Conservation (phyloP, 1,140 invertebrate species). For the Metaphire vulgaris region DNA sequence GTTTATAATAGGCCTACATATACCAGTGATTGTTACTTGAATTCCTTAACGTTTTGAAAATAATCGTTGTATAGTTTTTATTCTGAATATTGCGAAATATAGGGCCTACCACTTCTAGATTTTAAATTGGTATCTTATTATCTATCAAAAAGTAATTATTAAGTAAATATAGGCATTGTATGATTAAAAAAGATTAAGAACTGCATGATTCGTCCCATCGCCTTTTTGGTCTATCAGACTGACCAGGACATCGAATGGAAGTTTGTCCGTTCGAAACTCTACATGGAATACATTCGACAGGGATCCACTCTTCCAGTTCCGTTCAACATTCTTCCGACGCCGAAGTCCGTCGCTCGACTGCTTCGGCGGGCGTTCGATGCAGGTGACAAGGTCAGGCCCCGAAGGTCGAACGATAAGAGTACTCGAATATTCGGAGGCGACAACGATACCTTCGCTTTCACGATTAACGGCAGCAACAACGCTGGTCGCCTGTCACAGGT, state of each 20-base stretch:
- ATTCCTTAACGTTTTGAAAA: too few species aligned
- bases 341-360: constrained; percentile 61
- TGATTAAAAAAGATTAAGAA: too few species aligned
- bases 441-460: not conserved
- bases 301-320: constrained; percentile 76
- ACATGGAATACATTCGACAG: constrained; percentile 87
- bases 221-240: constrained; percentile 59
- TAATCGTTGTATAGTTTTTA: too few species aligned
- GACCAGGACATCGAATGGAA: constrained; percentile 85
- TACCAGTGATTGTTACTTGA: too few species aligned
- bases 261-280: constrained; percentile 78
- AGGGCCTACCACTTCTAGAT: too few species aligned
- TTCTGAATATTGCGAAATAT: too few species aligned
- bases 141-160: too few species aligned
- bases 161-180: too few species aligned
- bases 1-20: too few species aligned
- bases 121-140: too few species aligned
- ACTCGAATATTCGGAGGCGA: not conserved
- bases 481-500: not conserved
- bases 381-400: not conserved
- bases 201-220: too few species aligned
- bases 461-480: not conserved
- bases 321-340: constrained; percentile 81
- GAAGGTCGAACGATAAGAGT: not conserved
- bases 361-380: not conserved